These are phyloP conservation scores for Meliscaeva auricollis DNA, from an alignment of 2,888 invertebrate species.

Conservation along the genomic window DNA sequence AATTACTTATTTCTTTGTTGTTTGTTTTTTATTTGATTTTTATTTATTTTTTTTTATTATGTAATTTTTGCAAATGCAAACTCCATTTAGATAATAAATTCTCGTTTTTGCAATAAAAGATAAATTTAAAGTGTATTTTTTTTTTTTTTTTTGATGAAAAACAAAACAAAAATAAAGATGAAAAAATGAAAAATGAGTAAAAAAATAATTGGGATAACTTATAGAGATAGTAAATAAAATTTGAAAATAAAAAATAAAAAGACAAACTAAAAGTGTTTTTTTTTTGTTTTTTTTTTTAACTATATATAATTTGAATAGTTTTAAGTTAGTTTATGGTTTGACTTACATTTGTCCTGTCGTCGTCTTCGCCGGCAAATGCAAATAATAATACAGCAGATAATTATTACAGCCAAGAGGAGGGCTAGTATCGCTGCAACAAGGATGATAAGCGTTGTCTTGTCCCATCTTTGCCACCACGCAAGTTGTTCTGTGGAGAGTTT, in stretches of 20 bases:
- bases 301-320: neutral
- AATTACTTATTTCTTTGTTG: constrained; percentile 1
- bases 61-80: constrained; percentile 58
- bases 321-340: neutral
- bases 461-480: constrained; percentile 92
- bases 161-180: constrained; percentile 35
- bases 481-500: constrained; percentile 87
- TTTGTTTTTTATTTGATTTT: neutral
- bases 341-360: constrained; percentile 86
- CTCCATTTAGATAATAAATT: constrained; percentile 49
- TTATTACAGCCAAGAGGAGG: constrained; percentile 89
- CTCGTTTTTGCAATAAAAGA: constrained; percentile 47
- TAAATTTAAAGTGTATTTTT: constrained; percentile 42
- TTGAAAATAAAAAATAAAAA: constrained; percentile 12
- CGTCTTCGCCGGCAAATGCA: constrained; percentile 92
- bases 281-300: neutral
- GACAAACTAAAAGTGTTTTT: constrained; percentile 27
- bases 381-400: constrained; percentile 93
- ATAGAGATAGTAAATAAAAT: constrained; percentile 34
- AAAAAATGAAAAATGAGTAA: constrained; percentile 32
- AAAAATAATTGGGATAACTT: constrained; percentile 50
- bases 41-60: constrained; percentile 15
- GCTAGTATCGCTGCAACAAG: constrained; percentile 89
- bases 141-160: constrained; percentile 58
- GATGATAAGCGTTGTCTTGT: constrained; percentile 91